phyloP scores from a whole-genome alignment of 2,888 invertebrate genomes.

The Lasioglossum leucozonium region DNA sequence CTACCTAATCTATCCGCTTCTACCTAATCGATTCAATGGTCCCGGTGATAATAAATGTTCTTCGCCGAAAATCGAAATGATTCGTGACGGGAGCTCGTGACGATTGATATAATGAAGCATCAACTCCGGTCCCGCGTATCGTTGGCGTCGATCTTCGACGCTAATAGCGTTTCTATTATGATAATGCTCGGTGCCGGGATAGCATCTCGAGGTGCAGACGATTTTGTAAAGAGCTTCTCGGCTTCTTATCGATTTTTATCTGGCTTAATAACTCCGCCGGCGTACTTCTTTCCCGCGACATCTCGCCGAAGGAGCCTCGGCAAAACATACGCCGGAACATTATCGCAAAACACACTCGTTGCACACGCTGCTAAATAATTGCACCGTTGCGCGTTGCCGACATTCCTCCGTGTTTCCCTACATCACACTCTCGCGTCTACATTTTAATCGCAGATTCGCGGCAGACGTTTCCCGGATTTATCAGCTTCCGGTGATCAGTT shows the following conservation, averaged over 20 bases:
- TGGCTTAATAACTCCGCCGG: slow-evolving; percentile 9
- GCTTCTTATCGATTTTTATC: slow-evolving; percentile 26
- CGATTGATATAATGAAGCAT: slow-evolving; percentile 31
- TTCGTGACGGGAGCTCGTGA: neutral
- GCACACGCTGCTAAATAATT: slow-evolving; percentile 2
- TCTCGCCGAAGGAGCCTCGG: neutral
- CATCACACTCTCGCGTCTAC: neutral
- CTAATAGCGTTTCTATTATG: slow-evolving; percentile 24
- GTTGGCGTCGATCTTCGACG: slow-evolving; percentile 10
- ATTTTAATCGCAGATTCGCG: slow-evolving; percentile 2
- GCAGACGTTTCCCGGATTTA: slow-evolving; percentile 1
- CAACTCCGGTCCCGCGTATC: slow-evolving; percentile 3
- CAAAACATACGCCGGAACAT: neutral
- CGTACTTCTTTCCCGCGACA: neutral
- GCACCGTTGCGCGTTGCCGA: no score
- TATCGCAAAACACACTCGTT: neutral
- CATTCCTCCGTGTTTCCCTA: neutral
- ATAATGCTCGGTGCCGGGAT: slow-evolving; percentile 1
- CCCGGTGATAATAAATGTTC: neutral
- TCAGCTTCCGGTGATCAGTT: neutral
- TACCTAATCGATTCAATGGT: neutral
- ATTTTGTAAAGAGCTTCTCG: slow-evolving; percentile 10
- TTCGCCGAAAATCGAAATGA: neutral
- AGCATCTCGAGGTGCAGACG: neutral
- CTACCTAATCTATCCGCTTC: neutral